Evolutionary conservation across 64 coral and sea anemone genomes (phyloP), one percentile per base, ranked within the genome.

Genomic region (Montipora sp.): DNA sequence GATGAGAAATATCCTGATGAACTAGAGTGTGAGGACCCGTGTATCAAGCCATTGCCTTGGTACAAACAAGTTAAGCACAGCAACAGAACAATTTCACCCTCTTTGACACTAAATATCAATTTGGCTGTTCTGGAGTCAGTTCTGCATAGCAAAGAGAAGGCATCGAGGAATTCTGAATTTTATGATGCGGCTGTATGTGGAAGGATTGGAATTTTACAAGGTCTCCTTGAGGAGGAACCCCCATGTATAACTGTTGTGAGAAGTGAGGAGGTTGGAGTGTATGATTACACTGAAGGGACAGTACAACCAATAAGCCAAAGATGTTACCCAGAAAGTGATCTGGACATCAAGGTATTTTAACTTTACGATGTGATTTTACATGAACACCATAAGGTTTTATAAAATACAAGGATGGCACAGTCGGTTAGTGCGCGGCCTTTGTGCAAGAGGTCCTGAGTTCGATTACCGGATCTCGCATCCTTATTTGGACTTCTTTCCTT

Each of bases 251-350:
- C 82, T 70, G 82, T 85, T 1, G 7, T 72, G 20, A 14, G 47
- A 12, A 21, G 11, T 71, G 82, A 85, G 60, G 59, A 71, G 3
- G 45, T 85, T 3, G 82, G 82, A 24, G 8, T 70, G 61, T 85
- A 85, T 51, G 65, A 85, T n/a, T 85, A 85, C 82, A 71, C 71
- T 21, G 15, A 45, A 71, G 82, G 82, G 12, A 51, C 6, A n/a
- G 46, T 85, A 47, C 16, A 71, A 22, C 18, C 16, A 85, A 47
- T 49, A 48, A 16, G 57, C 36, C 55, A 49, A 71, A 46, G 18
- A 49, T 8, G 1, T 68, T 15, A 10, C 45, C 36, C 9, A 22
- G n/a, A 85, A 3, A 4, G 71, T 71, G 63, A 4, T 19, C 16
- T 2, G n/a, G 44, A 71, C 19, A 27, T 70, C 20, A 71, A 3